A percentile compares a stretch with the other conserved stretches of the same genome.
Evolutionary conservation across 2,797 vertebrate genomes (phyloP).

Genomic region (Artibeus lituratus): DNA sequence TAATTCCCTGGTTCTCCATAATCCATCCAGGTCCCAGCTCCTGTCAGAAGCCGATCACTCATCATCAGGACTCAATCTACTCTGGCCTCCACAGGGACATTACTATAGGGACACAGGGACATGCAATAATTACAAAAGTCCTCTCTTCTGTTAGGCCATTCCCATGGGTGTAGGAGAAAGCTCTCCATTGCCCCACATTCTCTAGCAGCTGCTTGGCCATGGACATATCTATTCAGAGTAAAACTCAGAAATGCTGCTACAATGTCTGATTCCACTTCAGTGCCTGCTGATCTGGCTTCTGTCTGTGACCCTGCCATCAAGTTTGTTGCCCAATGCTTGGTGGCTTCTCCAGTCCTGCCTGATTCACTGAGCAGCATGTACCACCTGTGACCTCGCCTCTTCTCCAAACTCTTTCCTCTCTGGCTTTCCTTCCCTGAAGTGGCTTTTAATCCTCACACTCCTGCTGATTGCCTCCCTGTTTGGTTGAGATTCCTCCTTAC

Average conservation of each 20-base stretch:
- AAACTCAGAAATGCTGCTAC: not conserved
- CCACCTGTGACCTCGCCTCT: not conserved
- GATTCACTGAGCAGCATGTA: fast-evolving
- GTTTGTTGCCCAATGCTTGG: not conserved
- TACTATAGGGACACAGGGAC: no score
- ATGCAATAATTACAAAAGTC: not conserved
- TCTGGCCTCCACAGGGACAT: not conserved
- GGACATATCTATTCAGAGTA: not conserved
- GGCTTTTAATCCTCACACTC: not conserved
- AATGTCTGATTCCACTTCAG: not conserved
- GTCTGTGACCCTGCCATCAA: not conserved
- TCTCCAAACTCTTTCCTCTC: not conserved
- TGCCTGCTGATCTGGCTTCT: not conserved
- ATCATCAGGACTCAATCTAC: not conserved
- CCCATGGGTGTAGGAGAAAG: not conserved
- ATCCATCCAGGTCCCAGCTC: not conserved
- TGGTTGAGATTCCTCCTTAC: not conserved
- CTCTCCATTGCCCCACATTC: not conserved
- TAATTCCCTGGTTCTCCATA: not conserved
- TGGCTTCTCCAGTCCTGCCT: not conserved
- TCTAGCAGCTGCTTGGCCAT: not conserved
- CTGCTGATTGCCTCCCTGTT: not conserved
- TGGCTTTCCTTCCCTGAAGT: not conserved
- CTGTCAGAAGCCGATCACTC: fast-evolving
- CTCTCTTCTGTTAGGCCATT: not conserved